phyloP scores from a whole-genome alignment of 2,113 vertebrate genomes.

The Phalacrocorax carbo region DNA sequence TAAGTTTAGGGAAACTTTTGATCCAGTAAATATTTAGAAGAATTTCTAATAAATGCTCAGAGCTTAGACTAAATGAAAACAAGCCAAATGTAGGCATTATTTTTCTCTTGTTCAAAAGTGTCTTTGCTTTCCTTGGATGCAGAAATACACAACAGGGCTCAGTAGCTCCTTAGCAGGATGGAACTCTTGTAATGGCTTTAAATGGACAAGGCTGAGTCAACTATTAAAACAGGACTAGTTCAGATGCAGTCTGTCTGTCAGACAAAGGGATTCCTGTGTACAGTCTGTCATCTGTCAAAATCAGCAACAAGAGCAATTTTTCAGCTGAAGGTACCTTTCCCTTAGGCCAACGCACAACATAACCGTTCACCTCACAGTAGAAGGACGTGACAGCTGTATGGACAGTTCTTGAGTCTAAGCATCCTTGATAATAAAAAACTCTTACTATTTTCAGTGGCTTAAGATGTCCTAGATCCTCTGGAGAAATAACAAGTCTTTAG shows the following conservation, averaged over 20 bases:
- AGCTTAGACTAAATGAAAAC: neutral
- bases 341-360: neutral
- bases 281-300: neutral
- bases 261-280: neutral
- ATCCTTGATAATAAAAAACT: neutral
- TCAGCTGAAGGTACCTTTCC: neutral
- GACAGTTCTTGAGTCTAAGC: neutral
- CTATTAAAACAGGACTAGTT: neutral
- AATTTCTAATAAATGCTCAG: neutral
- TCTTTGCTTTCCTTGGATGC: neutral
- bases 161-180: neutral
- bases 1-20: neutral
- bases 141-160: neutral
- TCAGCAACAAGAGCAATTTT: neutral
- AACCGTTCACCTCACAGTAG: neutral
- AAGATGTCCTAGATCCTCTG: neutral
- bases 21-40: neutral
- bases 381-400: neutral
- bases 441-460: neutral
- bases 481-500: conserved; percentile 11
- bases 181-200: neutral
- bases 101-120: neutral
- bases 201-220: neutral
- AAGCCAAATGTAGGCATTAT: neutral
- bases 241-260: neutral